Evolutionary conservation across 2,797 vertebrate genomes (phyloP).

Genomic region (Notolepis coatsorum): DNA sequence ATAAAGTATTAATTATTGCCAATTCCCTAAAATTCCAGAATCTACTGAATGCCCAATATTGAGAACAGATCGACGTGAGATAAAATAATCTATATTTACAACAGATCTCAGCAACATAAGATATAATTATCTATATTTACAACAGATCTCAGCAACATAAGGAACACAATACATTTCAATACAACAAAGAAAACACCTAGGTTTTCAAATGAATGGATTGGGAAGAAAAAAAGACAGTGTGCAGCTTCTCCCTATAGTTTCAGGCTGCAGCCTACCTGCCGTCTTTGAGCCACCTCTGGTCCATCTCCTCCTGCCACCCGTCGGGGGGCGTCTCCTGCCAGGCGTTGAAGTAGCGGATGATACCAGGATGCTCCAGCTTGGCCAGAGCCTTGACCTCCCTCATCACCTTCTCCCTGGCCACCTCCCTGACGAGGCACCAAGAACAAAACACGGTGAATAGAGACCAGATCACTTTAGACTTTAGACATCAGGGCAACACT

Average conservation of each 20-base stretch:
- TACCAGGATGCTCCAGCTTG: constrained; percentile 96
- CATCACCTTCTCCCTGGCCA: constrained; percentile 98
- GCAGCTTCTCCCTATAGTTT: background rate
- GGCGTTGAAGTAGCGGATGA: constrained; percentile 98
- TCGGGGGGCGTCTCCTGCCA: constrained; percentile 98
- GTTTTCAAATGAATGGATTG: background rate
- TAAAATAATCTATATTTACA: no score
- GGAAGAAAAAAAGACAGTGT: background rate
- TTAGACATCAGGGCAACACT: no score
- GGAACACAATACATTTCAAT: background rate
- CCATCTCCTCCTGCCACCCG: constrained; percentile 98
- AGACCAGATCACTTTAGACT: no score
- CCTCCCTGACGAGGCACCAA: constrained; percentile 88
- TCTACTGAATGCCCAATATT: no score
- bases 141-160: no score
- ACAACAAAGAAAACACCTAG: background rate
- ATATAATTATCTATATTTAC: no score
- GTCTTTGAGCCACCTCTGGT: constrained; percentile 95
- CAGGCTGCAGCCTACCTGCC: constrained; percentile 80
- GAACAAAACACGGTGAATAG: no score
- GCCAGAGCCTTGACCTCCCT: constrained; percentile 97
- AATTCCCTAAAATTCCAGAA: no score
- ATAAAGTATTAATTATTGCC: no score
- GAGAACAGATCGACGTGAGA: no score
- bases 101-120: no score